phyloP scores from a whole-genome alignment of 2,113 vertebrate genomes.

The Lonchura striata region DNA sequence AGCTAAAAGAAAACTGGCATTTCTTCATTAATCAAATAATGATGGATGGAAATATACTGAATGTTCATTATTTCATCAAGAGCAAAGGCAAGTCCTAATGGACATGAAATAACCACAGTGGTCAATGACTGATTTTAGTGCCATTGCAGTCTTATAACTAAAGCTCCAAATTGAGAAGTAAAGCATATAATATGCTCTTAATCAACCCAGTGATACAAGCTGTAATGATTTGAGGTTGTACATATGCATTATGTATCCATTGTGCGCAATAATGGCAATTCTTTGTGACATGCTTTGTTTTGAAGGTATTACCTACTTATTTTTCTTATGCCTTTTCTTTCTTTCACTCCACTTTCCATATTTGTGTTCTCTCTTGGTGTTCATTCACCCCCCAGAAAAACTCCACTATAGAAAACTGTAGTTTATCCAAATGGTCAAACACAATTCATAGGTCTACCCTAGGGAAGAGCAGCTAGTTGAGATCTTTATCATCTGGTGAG shows the following conservation, averaged over 20 bases:
- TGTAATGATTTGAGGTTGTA: not conserved
- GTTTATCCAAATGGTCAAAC: not conserved
- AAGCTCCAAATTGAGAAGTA: conserved; percentile 20
- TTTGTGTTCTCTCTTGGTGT: not conserved
- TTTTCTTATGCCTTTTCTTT: not conserved
- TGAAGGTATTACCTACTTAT: not conserved
- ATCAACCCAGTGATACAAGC: not conserved
- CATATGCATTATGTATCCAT: not conserved
- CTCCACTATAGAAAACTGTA: not conserved
- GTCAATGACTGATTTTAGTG: conserved; percentile 46
- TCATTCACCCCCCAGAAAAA: not conserved
- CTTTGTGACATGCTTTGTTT: not conserved
- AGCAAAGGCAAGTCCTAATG: conserved; percentile 21
- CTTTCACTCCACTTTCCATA: not conserved
- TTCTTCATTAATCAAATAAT: conserved; percentile 39
- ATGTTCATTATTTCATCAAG: conserved; percentile 12
- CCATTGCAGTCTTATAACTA: conserved; percentile 42
- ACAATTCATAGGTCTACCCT: not conserved
- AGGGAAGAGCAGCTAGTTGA: not conserved
- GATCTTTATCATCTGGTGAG: not conserved
- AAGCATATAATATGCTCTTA: conserved; percentile 3
- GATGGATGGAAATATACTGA: conserved; percentile 4
- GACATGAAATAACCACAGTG: conserved; percentile 9
- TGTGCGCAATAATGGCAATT: not conserved
- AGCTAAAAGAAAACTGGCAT: not conserved